phyloP scores from a whole-genome alignment of 2,797 vertebrate genomes.

The Schizopygopsis malacanthus region DNA sequence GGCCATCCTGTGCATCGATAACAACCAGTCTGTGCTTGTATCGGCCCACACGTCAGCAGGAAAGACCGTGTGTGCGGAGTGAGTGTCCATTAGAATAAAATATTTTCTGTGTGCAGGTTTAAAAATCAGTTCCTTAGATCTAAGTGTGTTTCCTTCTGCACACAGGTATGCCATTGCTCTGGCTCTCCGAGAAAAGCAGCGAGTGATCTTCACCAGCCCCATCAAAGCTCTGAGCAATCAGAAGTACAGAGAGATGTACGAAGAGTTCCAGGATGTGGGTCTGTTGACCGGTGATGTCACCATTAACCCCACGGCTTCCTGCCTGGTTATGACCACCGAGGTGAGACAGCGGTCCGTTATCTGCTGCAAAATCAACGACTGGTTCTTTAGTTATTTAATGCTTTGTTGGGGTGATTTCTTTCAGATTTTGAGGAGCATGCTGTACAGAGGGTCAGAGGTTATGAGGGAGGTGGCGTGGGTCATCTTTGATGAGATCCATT shows the following conservation, averaged over 20 bases:
- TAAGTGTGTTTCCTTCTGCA: background rate
- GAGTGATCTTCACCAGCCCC: constrained; percentile 98
- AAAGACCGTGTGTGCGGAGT: constrained; percentile 99
- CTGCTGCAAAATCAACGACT: background rate
- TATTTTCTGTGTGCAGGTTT: background rate
- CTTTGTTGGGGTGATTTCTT: background rate
- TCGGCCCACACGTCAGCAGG: constrained; percentile 98
- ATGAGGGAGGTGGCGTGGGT: constrained; percentile 99
- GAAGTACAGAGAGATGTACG: constrained; percentile 99
- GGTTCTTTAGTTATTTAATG: background rate
- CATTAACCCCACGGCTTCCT: constrained; percentile 98
- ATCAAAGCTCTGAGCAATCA: constrained; percentile 99
- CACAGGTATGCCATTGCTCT: constrained; percentile 94
- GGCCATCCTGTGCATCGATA: constrained; percentile 95
- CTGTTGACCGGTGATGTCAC: constrained; percentile 99
- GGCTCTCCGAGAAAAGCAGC: constrained; percentile 94
- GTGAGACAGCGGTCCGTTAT: constrained; percentile 67
- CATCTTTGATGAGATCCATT: constrained; percentile 98
- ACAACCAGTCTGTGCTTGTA: constrained; percentile 96
- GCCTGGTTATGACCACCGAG: constrained; percentile 99
- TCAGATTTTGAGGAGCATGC: constrained; percentile 97
- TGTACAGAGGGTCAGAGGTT: constrained; percentile 98
- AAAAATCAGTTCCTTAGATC: background rate
- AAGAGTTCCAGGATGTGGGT: constrained; percentile 98
- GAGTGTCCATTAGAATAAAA: constrained; percentile 69